Evolutionary conservation across 2,797 vertebrate species (phyloP), one percentile per base, ranked within the genome.

Genomic region (Hippocampus kuda): DNA sequence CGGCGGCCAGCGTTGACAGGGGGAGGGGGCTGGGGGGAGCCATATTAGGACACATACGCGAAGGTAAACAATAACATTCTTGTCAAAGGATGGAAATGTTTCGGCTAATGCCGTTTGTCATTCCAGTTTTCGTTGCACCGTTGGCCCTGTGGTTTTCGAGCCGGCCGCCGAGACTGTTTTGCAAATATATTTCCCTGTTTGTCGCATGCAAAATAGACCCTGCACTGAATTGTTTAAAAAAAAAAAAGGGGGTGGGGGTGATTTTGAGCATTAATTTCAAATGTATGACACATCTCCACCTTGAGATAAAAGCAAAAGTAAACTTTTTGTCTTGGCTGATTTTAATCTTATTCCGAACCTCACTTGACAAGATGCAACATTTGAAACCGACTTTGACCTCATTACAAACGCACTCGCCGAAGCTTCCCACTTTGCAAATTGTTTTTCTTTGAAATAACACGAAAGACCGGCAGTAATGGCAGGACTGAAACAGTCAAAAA

Each of bases 11-110:
- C 89, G 90, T 91, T 88, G 88, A 92, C 92, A 86, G 90, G 90
- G 90, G 90, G 93, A 90, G 91, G 93, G 94, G 93, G 92, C 90
- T 0, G 30, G 34, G 34, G 34, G 34, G 6, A 8, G 34, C 34
- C 95, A 96, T 96, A 96, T 98, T 95, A 96, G 95, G 95, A 93
- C 84, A 91, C 89, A 91, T 90, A 94, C 93, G 93, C 90, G 93
- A 94, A 95, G 94, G 93, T 95, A 94, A 97, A 97, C 94, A 97
- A 97, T 95, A 98, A 98, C 93, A 95, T 89, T 91, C 92, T 95
- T 93, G 93, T 92, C 92, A 92, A 88, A 92, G 93, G 92, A 94
- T 93, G 93, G 93, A 94, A 90, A 90, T 92, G 92, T 92, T 85
- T 88, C 79, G 87, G 91, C 90, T 93, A 91, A 93, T 92, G 90